Base-by-base conservation (phyloP, 2,888 invertebrate genomes). In the Conops quadrifasciatus region DNA sequence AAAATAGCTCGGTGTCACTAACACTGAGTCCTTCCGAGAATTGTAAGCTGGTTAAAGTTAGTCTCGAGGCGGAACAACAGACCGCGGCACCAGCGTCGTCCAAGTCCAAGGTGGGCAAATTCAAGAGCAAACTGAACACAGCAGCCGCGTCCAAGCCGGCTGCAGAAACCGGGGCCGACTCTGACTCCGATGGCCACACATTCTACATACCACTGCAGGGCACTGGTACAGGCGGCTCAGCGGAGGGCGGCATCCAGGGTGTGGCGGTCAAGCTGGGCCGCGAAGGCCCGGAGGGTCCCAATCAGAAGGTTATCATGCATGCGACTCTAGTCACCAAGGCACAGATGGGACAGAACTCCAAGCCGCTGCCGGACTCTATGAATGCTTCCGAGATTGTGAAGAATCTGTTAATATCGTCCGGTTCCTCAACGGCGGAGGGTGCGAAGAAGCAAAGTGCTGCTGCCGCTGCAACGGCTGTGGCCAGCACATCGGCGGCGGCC, bases 301-400 rank as follows among this genome's bases (percentile, higher is more conserved):
- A 90, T 79, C 90, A 90, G 71, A 86, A 89, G 73, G 90, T 91
- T 16, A 85, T 87, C 2, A 88, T 91, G 87, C 88, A 89, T 75
- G 91, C 91, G 0, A 90, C 90, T 67, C 81, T 91, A 15, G 90
- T 91, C 13, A 91, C 90, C 1, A 90, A 90, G 80, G 88, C 90
- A 5, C 88, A 85, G 76, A 85, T 87, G 81, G 84, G 83, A 13
- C 81, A 84, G 2, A 86, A 86, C 68, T 78, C 84, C 0, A 84
- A 83, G 67, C 84, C 85, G 2, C 73, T 85, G 67, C 85, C 85
- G 0, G 86, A 86, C 62, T 80, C 82, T 2, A 79, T 84, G 75
- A 84, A 84, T 74, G 83, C 84, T 4, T 84, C 85, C 26, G 86
- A 86, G 72, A 80, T 86, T 71, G 85, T 86, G 0, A 86, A 86